Base-by-base conservation (phyloP, 2,888 invertebrate species). In the Temnothorax ravouxi region DNA sequence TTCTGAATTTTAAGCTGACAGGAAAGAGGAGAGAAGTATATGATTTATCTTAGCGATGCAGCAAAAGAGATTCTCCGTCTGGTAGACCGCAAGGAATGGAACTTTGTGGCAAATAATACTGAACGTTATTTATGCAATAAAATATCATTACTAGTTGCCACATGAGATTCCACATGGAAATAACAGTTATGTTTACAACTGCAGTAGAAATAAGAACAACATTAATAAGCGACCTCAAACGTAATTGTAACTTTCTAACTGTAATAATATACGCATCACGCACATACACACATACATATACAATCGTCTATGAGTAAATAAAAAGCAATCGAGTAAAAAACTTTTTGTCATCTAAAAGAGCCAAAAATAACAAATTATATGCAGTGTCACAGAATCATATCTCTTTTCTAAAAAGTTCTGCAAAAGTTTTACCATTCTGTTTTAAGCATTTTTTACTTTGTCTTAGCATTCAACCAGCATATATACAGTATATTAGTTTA, bases 101-200 rank as follows among this genome's bases (percentile, higher is more conserved):
- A 41, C 79, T 80, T 79, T 47, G 71, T 44, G 41, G 56, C 34
- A 41, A 76, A 64, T n/a, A 69, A 44, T 74, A 59, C 21, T 74
- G 56, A 50, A 59, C n/a, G 47, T 18, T 44, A 75, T 82, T 84
- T 82, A 75, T 75, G 84, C 84, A 75, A 84, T 69, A 54, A 75
- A 82, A 64, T 80, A 52, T 61, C 64, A 62, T 82, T 67, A 66
- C 59, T 56, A 74, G 74, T 74, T 61, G 69, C 75, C 50, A 69
- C 54, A 21, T 13, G 25, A 41, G 18, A 64, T 52, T 82, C 61
- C 29, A 25, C 54, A n/a, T 47, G 50, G 52, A 59, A 67, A 66
- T 56, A 69, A 79, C 61, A 54, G 15, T 84, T 84, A 62, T 54
- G 41, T 67, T 84, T 75, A 75, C 54, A 75, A 38, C 41, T 47